These are phyloP conservation scores for Neodon shergylaensis DNA, from an alignment of 2,113 vertebrate species.

Conservation along the genomic window DNA sequence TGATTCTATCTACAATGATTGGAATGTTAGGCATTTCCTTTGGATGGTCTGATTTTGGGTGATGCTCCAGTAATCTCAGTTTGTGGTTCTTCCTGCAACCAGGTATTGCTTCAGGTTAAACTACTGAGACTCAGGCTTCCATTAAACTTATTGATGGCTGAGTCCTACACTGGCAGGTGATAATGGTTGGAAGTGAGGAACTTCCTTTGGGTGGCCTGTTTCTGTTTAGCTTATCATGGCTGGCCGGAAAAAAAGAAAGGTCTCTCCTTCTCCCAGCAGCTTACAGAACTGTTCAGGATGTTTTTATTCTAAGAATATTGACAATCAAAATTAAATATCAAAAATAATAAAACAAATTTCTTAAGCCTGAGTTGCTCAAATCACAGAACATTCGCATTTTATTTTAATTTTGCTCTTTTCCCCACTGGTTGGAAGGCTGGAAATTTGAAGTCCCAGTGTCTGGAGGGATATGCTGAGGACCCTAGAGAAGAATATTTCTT, in stretches of 20 bases:
- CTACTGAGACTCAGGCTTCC: too few species aligned
- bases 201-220: too few species aligned
- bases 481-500: neutral
- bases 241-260: neutral
- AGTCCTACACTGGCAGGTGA: too few species aligned
- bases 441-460: neutral
- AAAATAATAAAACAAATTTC: neutral
- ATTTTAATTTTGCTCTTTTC: neutral
- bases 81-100: too few species aligned
- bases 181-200: too few species aligned
- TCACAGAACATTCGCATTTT: neutral
- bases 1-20: too few species aligned
- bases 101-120: too few species aligned
- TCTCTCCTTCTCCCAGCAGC: neutral
- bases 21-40: too few species aligned
- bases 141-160: too few species aligned
- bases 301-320: neutral
- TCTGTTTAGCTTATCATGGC: too few species aligned
- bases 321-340: neutral
- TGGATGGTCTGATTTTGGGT: too few species aligned
- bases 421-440: neutral
- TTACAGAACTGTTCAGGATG: neutral
- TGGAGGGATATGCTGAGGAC: neutral
- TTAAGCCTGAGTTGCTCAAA: neutral
- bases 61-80: too few species aligned